Conservation (phyloP, 2,113 vertebrate genomes). For the Austrofundulus limnaeus region DNA sequence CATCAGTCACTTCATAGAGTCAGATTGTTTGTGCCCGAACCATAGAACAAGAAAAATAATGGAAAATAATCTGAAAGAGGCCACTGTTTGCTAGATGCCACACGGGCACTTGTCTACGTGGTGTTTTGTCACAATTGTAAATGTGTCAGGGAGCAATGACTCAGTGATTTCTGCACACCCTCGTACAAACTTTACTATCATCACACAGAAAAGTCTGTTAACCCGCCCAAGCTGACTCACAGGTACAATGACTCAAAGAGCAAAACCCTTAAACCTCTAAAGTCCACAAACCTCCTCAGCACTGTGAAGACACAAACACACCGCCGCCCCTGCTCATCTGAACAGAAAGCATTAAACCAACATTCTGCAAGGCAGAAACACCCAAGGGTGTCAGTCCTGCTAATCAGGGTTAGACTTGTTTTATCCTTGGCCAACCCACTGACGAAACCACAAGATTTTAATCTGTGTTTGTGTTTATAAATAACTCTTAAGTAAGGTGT, state of each 20-base stretch:
- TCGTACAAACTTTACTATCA: neutral
- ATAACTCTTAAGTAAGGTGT: conserved; percentile 26
- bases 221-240: conserved; percentile 2
- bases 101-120: neutral
- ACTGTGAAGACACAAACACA: conserved; percentile 28
- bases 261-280: conserved; percentile 9
- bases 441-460: conserved; percentile 39
- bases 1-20: too few relatives aligned
- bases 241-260: conserved; percentile 34
- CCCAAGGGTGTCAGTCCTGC: conserved; percentile 52
- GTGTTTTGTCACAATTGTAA: neutral
- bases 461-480: conserved; percentile 31
- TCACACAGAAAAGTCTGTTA: conserved; percentile 3
- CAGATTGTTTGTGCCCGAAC: too few relatives aligned
- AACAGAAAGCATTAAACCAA: conserved; percentile 39
- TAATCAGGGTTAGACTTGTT: conserved; percentile 60
- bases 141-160: neutral
- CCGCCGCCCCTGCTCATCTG: conserved; percentile 12
- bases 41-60: neutral
- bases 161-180: neutral
- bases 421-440: conserved; percentile 19
- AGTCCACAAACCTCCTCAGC: conserved; percentile 15
- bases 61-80: neutral
- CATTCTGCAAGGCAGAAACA: conserved; percentile 41
- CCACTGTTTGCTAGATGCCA: neutral